These are phyloP conservation scores for Chloropsis cyanopogon DNA, from an alignment of 2,113 vertebrate genomes.

Conservation along the genomic window DNA sequence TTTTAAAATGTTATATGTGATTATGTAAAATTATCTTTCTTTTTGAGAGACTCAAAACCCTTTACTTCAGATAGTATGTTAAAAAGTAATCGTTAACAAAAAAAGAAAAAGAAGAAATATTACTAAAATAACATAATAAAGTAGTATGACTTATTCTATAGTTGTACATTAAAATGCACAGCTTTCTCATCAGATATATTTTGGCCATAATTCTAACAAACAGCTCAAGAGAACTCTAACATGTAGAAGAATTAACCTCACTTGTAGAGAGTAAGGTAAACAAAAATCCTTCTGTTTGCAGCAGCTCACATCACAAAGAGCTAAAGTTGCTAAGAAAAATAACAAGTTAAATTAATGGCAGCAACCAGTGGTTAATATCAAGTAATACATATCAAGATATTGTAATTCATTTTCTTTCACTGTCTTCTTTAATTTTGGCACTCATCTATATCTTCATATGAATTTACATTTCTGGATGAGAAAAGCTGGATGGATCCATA, in stretches of 20 bases:
- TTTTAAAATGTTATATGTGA: neutral
- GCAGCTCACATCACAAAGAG: neutral
- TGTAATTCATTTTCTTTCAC: neutral
- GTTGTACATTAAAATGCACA: neutral
- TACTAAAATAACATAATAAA: neutral
- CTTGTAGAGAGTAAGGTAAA: neutral
- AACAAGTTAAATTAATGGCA: neutral
- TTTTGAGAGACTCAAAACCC: neutral
- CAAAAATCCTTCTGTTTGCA: neutral
- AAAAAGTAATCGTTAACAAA: neutral
- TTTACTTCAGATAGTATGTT: neutral
- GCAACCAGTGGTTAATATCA: neutral
- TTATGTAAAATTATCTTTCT: neutral
- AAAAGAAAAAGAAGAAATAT: neutral
- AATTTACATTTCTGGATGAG: neutral
- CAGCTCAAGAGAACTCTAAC: neutral
- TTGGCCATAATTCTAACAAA: neutral
- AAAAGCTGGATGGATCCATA: neutral
- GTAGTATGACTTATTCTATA: neutral
- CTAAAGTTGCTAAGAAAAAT: neutral
- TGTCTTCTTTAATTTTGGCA: neutral
- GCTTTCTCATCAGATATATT: neutral
- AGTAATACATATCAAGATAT: neutral
- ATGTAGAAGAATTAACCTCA: neutral
- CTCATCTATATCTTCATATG: neutral